Conservation (phyloP, 2,113 vertebrate genomes). For the Dryoscopus gambensis region DNA sequence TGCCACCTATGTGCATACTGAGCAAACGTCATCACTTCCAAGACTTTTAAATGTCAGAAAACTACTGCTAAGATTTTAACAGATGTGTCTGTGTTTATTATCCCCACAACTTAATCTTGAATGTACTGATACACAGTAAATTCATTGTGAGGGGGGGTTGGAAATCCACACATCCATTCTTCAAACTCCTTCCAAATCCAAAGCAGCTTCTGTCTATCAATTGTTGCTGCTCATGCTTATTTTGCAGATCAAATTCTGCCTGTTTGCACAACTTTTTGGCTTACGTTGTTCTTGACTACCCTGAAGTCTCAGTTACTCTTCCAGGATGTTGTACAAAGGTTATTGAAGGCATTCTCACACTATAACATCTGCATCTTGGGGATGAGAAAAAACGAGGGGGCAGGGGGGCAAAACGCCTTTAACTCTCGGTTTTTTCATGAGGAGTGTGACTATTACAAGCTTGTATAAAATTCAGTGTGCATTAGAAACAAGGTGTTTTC, state of each 20-base stretch:
- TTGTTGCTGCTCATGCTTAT: background rate
- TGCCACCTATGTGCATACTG: background rate
- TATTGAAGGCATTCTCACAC: background rate
- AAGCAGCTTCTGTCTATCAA: background rate
- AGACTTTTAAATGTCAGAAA: background rate
- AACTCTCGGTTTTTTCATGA: background rate
- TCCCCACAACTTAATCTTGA: background rate
- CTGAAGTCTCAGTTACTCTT: background rate
- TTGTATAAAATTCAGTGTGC: background rate
- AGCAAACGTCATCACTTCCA: background rate
- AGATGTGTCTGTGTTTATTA: background rate
- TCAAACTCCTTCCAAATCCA: background rate
- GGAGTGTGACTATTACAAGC: background rate
- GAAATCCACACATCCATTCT: background rate
- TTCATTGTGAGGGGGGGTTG: rapidly evolving
- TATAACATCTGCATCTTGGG: background rate
- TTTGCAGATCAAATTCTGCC: background rate
- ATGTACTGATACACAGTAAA: background rate
- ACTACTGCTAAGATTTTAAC: background rate
- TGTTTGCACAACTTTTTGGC: background rate
- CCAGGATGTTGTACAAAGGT: background rate
- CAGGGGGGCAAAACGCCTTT: background rate
- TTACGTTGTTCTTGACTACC: background rate
- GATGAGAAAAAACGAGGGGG: background rate
- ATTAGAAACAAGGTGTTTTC: background rate